Base-by-base conservation (phyloP, 2,797 vertebrate genomes). In the Coendou prehensilis region DNA sequence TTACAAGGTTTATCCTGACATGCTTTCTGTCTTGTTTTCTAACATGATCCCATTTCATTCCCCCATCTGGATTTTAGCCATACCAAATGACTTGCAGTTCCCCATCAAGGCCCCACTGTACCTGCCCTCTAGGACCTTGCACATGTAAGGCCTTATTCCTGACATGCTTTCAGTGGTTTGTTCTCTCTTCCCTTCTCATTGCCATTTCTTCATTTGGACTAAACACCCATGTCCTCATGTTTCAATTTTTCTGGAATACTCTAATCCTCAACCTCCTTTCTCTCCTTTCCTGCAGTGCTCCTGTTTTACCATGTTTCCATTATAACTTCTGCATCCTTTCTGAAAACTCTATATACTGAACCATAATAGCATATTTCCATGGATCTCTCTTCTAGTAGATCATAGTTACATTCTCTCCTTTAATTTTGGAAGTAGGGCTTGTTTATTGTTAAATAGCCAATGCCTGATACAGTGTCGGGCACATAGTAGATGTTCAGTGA, bases 221-320 rank as follows among this genome's bases (percentile, higher is more conserved):
- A 73, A 54, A 52, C 1, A 7, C 33, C 41, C 6, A 10, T 56
- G 56, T 56, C 47, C 50, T 93, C 23, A 33, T 54, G 45, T 52
- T 61, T 54, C 20, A 41, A 2, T 50, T 73, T 56, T 64, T 71
- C 41, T 45, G 18, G 33, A 54, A 73, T 67, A 52, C 4, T 9
- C n/a, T 4, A 23, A 37, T 8, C 3, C 4, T 7, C 2, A 2
- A 18, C 15, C 20, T 52, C 20, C 23, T 15, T 37, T 13, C 13
- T 20, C 10, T 41, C 3, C 64, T 30, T 59, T 4, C 15, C 6
- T 20, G 7, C 50, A 33, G 15, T 61, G 9, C 50, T 80, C 26
- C 33, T 75, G 6, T 89, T 75, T 57, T 63, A 45, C 14, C 47
- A 10, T 47, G 54, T 78, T 89, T 17, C 30, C 37, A 9, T 45